Base-by-base conservation (phyloP, 2,797 vertebrate species). In the Muraenolepis orangiensis region DNA sequence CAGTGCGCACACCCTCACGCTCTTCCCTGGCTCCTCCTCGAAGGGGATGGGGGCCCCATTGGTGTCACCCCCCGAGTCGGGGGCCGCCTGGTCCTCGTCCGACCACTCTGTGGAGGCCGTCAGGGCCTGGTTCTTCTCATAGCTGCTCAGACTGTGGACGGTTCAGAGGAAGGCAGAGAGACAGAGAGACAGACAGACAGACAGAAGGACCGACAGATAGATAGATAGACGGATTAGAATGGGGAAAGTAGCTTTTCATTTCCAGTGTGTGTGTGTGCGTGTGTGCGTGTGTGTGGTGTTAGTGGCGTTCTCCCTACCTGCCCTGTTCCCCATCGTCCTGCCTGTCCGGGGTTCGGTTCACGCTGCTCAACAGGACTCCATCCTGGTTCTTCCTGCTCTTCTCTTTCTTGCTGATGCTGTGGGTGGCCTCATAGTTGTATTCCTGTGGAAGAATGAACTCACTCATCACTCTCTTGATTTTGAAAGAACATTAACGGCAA, bases 31-130 rank as follows among this genome's bases (percentile, higher is more conserved):
- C 0, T 97, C 96, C 29, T 98, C 96, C 0, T 96, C 94, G 10
- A 98, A 97, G 64, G 96, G 95, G 88, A 98, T 98, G 75, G 86
- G 30, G 20, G 94, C 95, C 0, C 96, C 97, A 0, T 98, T 98
- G 85, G 95, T 93, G 90, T 97, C 96, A 0, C 72, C 94, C 83
- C 91, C 90, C n/a, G 95, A 94, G 85, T 95, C 91, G 1, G 94
- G 92, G 4, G 88, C 95, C 20, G 93, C 92, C 80, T 95, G 95
- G 71, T 99, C 96, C 0, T 98, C 96, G 0, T 99, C 97, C 0
- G 97, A 98, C 96, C 96, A 98, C 82, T 98, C 97, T 1, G 87
- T 85, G 80, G 90, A 91, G 0, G 93, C 86, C 0, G 94, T 93
- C 81, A 91, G 95, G 0, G 92, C 89, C 91, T 98, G 96, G 87